Evolutionary conservation across 1,140 invertebrate genomes (phyloP).

Genomic region (Homalodisca vitripennis): DNA sequence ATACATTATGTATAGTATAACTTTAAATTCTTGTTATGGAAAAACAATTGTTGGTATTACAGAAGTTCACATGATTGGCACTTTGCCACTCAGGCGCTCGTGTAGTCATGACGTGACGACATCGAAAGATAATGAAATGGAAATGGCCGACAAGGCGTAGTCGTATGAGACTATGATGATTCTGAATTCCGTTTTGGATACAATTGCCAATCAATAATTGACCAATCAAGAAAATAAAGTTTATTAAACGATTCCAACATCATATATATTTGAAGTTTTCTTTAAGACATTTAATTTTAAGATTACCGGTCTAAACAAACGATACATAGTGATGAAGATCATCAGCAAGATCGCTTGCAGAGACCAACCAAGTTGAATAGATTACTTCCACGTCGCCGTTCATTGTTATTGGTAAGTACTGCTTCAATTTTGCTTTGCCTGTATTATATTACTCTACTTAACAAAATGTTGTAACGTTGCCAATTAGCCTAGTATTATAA

Average conservation of each 20-base stretch:
- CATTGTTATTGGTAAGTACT: constrained; percentile 18
- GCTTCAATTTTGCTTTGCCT: neutral
- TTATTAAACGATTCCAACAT: neutral
- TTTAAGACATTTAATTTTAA: neutral
- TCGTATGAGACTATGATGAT: neutral
- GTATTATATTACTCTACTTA: too few relatives aligned
- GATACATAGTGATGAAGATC: neutral
- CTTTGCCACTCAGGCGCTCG: neutral
- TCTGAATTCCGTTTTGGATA: neutral
- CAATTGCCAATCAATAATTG: neutral
- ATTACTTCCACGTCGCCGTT: constrained; percentile 14
- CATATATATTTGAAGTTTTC: neutral
- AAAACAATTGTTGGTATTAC: too few relatives aligned
- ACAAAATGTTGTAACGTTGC: too few relatives aligned
- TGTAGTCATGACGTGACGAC: neutral
- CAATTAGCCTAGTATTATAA: too few relatives aligned
- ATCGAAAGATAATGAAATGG: neutral
- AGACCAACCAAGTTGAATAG: neutral
- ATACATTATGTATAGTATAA: too few relatives aligned
- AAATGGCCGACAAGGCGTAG: constrained; percentile 25
- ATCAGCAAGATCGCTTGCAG: constrained; percentile 3
- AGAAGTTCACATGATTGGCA: neutral
- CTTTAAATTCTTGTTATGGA: neutral
- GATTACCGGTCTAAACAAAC: constrained; percentile 3
- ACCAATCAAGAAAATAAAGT: neutral